These are phyloP conservation scores for Dryas iulia DNA, from an alignment of 1,140 invertebrate genomes.

Conservation along the genomic window DNA sequence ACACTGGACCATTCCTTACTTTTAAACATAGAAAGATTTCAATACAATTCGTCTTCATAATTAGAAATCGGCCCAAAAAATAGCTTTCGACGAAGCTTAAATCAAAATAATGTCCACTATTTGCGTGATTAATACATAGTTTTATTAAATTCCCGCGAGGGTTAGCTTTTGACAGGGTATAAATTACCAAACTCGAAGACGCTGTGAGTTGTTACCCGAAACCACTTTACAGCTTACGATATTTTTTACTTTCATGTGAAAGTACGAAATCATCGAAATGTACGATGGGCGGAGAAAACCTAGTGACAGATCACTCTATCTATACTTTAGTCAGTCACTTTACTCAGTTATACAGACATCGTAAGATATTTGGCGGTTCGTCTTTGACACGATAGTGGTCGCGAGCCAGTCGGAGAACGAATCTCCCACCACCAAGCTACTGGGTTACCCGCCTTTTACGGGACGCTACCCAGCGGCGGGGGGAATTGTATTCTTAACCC, in stretches of 20 bases:
- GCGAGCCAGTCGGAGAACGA: too few relatives aligned
- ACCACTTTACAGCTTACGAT: conserved; percentile 19
- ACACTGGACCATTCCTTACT: not conserved
- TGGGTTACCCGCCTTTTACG: too few relatives aligned
- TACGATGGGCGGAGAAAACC: too few relatives aligned
- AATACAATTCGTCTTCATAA: not conserved
- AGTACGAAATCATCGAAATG: not conserved
- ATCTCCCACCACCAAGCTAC: too few relatives aligned
- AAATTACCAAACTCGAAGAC: conserved; percentile 35
- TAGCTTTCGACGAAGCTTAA: not conserved
- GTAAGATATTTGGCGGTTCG: too few relatives aligned
- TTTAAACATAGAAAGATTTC: not conserved
- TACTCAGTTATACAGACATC: too few relatives aligned
- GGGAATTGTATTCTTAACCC: too few relatives aligned
- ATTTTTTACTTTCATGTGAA: not conserved
- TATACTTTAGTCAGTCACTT: too few relatives aligned
- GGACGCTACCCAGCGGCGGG: too few relatives aligned
- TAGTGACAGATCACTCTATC: too few relatives aligned
- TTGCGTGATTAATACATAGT: conserved; percentile 36
- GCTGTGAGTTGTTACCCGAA: conserved; percentile 14
- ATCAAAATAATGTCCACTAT: conserved; percentile 11
- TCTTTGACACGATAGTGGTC: too few relatives aligned
- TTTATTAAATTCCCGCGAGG: conserved; percentile 44
- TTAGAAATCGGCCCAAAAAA: not conserved
- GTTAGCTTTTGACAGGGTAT: conserved; percentile 39